Conservation (phyloP, 1,140 invertebrate species). For the Tetragonula clypearis region DNA sequence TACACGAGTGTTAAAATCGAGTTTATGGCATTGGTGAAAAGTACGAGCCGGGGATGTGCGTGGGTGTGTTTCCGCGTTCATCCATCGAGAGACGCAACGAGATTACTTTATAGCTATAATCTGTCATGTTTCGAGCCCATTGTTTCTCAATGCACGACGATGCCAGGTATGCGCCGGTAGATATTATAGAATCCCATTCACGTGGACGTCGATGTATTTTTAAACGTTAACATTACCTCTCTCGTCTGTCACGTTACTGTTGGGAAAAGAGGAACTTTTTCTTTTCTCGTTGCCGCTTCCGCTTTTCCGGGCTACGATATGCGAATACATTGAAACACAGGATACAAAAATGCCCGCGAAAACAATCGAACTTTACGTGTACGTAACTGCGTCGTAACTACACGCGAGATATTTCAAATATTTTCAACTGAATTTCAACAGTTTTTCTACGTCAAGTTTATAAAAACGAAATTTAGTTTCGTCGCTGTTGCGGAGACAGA, state of each 20-base stretch:
- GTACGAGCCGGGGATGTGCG: background rate
- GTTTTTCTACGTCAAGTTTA: no score
- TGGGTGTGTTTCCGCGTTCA: background rate
- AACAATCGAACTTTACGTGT: no score
- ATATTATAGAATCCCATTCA: constrained; percentile 2
- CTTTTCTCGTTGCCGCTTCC: background rate
- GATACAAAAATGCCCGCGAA: no score
- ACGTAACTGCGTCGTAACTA: no score
- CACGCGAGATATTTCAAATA: no score
- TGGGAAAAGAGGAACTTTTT: background rate
- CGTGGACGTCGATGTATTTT: background rate
- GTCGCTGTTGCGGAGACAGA: background rate
- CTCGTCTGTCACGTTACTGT: background rate
- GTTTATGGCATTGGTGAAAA: constrained; percentile 1
- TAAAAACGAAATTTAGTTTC: no score
- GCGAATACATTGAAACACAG: background rate
- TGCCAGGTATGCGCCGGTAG: background rate
- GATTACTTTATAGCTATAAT: constrained; percentile 28
- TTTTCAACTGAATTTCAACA: no score
- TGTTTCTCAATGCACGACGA: background rate
- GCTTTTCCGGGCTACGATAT: no score
- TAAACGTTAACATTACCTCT: background rate
- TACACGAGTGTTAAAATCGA: background rate
- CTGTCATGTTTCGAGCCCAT: constrained; percentile 7
- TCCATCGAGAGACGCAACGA: constrained; percentile 7